A percentile compares a stretch with the other conserved stretches of the same genome.
Conservation (phyloP, 2,797 vertebrate species). For the Toxotes lorentzi region DNA sequence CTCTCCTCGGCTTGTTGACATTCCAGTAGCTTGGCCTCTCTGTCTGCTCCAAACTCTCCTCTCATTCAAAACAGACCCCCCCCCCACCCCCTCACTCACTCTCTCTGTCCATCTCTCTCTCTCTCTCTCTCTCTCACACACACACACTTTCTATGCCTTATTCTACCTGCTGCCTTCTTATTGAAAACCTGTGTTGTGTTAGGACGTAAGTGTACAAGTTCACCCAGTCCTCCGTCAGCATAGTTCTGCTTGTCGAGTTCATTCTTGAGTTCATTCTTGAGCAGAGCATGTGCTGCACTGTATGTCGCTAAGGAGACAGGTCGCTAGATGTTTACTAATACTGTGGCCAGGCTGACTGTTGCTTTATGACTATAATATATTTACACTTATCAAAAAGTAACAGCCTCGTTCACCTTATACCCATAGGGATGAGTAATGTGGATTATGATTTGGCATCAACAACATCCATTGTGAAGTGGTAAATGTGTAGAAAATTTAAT, state of each 20-base stretch:
- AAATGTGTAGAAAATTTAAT: neutral
- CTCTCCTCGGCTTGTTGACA: constrained; percentile 75
- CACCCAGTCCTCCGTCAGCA: constrained; percentile 22
- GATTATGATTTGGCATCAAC: neutral
- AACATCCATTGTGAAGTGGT: neutral
- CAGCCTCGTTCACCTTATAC: neutral
- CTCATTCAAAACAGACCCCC: constrained; percentile 74
- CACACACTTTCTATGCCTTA: constrained; percentile 2
- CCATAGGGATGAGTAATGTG: neutral
- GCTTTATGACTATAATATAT: neutral
- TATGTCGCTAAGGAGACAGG: constrained; percentile 1
- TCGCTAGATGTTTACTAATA: constrained; percentile 1
- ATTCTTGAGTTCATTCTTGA: constrained; percentile 11
- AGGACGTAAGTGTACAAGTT: constrained; percentile 36
- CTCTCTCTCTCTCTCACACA: constrained; percentile 2
- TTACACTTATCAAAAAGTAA: neutral
- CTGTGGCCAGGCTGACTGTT: neutral
- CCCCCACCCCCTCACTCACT: constrained; percentile 11
- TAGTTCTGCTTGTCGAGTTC: constrained; percentile 10
- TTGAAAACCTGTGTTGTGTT: constrained; percentile 23
- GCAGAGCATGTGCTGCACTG: neutral
- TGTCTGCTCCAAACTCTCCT: constrained; percentile 63
- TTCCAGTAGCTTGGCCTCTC: constrained; percentile 78
- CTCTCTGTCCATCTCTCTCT: neutral
- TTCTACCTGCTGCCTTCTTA: constrained; percentile 35